phyloP scores from a whole-genome alignment of 1,140 invertebrate genomes.

The Ditylenchus dipsaci region DNA sequence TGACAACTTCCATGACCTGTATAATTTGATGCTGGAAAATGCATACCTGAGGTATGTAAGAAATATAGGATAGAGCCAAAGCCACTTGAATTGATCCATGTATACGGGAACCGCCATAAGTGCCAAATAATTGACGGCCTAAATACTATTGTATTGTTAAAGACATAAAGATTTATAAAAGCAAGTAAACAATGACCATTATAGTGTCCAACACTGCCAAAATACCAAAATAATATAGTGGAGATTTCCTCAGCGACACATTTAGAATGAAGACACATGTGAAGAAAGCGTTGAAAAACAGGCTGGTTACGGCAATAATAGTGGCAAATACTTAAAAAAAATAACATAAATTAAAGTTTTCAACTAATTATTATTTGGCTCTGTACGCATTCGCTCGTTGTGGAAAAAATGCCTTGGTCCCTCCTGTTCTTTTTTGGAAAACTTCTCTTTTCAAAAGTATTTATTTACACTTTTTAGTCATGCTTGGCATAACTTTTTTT shows the following conservation, averaged over 20 bases:
- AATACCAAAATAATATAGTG: conserved; percentile 55
- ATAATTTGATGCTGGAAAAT: neutral
- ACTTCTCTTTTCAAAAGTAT: too few species aligned
- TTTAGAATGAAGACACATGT: conserved; percentile 51
- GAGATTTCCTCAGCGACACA: conserved; percentile 41
- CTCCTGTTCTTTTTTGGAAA: too few species aligned
- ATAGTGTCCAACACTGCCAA: conserved; percentile 51
- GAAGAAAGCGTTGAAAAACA: conserved; percentile 57
- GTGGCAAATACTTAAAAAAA: conserved; percentile 54
- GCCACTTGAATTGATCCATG: conserved; percentile 33
- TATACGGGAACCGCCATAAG: conserved; percentile 57
- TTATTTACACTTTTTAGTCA: too few species aligned
- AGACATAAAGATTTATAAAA: too few species aligned
- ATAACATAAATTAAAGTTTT: too few species aligned
- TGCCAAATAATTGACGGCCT: conserved; percentile 52
- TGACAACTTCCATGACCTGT: too few species aligned
- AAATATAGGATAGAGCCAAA: conserved; percentile 52
- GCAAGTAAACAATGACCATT: conserved; percentile 9
- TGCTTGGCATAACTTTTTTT: too few species aligned
- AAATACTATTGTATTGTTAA: too few species aligned
- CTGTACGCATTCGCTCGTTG: too few species aligned
- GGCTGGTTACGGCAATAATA: conserved; percentile 46
- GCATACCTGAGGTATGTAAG: conserved; percentile 33
- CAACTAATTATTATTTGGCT: too few species aligned
- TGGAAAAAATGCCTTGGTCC: too few species aligned